These are phyloP conservation scores for Stictocephala bisonia DNA, from an alignment of 2,888 invertebrate genomes.

Conservation along the genomic window DNA sequence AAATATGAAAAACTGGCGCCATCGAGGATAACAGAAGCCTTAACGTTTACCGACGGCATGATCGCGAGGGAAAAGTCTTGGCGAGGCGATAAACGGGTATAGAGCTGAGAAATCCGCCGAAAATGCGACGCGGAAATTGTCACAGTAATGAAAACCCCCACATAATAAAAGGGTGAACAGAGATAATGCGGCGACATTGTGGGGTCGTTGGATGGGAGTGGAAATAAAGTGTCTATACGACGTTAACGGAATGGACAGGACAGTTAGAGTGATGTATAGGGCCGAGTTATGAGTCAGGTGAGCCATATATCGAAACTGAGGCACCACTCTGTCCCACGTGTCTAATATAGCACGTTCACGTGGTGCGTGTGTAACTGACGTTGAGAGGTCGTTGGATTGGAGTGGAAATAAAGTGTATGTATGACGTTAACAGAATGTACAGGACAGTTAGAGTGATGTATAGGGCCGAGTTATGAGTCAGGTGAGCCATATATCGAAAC, in stretches of 20 bases:
- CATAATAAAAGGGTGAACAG: constrained; percentile 34
- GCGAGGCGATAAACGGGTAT: too few species aligned
- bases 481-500: too few species aligned
- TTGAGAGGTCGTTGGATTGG: constrained; percentile 1
- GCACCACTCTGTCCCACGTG: too few species aligned
- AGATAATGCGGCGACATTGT: background rate
- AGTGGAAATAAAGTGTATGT: background rate
- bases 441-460: constrained; percentile 19
- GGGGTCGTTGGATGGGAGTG: background rate
- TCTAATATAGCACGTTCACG: too few species aligned
- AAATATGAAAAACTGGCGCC: too few species aligned
- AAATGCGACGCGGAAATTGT: background rate
- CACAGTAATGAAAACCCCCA: constrained; percentile 28
- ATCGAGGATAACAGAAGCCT: constrained; percentile 21
- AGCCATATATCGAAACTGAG: too few species aligned
- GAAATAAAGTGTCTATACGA: background rate
- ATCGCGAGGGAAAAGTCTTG: background rate
- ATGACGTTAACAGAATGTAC: constrained; percentile 7
- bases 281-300: constrained; percentile 2
- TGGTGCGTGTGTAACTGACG: too few species aligned
- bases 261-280: constrained; percentile 27
- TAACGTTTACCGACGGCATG: constrained; percentile 26
- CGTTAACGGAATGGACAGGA: constrained; percentile 10
- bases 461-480: constrained; percentile 12
- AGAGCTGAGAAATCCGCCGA: too few species aligned